These are phyloP conservation scores for Monoplex corrugatus DNA, from an alignment of 2,888 invertebrate species.

Conservation along the genomic window DNA sequence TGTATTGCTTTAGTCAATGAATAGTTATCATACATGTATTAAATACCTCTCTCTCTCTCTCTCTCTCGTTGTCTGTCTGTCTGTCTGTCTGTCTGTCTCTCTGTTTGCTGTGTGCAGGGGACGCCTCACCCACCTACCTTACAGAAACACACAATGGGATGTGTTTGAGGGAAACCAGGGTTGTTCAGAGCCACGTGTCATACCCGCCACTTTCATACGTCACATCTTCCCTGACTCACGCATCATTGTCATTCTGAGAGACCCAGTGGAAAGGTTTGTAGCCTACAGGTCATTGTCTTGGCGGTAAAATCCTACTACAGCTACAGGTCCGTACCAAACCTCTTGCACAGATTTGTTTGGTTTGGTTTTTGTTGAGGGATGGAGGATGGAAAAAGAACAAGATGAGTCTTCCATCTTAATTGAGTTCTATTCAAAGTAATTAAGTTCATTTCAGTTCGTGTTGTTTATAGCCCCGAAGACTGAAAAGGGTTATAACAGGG, in stretches of 20 bases:
- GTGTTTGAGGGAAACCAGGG: slow-evolving; percentile 48
- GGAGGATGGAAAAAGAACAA: too few relatives aligned
- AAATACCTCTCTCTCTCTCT: not conserved
- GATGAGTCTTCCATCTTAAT: too few relatives aligned
- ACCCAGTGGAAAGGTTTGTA: slow-evolving; percentile 35
- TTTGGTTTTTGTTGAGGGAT: too few relatives aligned
- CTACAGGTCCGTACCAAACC: too few relatives aligned
- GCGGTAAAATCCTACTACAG: too few relatives aligned
- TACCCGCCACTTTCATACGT: slow-evolving; percentile 44
- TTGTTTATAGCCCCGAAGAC: too few relatives aligned
- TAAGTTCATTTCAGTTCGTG: too few relatives aligned
- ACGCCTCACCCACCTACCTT: slow-evolving; percentile 46
- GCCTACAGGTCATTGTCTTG: not conserved
- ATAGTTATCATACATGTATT: too few relatives aligned
- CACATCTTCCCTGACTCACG: slow-evolving; percentile 45
- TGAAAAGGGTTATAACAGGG: too few relatives aligned
- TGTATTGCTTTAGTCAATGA: too few relatives aligned
- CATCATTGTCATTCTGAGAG: slow-evolving; percentile 42
- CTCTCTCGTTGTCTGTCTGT: not conserved
- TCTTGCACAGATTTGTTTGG: too few relatives aligned
- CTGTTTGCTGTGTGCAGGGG: slow-evolving; percentile 36
- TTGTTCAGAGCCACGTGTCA: slow-evolving; percentile 39
- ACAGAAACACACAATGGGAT: slow-evolving; percentile 50
- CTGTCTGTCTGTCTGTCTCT: not conserved
- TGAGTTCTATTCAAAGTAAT: too few relatives aligned